Conservation (phyloP, 2,888 invertebrate species). For the Brachylomia viminalis region DNA sequence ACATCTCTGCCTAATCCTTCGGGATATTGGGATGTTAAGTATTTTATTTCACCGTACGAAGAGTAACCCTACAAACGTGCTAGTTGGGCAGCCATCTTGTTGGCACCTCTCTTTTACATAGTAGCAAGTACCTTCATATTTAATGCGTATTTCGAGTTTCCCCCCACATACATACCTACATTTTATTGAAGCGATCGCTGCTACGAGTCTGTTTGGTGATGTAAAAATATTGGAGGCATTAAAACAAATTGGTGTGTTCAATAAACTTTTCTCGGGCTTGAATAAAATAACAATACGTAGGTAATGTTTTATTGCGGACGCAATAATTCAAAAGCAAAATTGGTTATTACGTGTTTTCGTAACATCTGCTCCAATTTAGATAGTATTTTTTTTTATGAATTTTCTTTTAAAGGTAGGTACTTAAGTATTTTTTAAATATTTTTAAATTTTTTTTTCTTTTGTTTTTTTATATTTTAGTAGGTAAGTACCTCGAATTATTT, state of each 20-base stretch:
- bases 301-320: constrained; percentile 68
- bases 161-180: constrained; percentile 13
- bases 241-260: constrained; percentile 62
- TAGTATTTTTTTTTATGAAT: constrained; percentile 4
- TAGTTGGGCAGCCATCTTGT: constrained; percentile 21
- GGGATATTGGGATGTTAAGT: no score
- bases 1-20: no score
- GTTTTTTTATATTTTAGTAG: not conserved
- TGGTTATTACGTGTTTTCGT: constrained; percentile 58
- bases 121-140: constrained; percentile 10
- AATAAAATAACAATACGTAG: constrained; percentile 69
- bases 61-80: constrained; percentile 12
- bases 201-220: constrained; percentile 47
- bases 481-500: not conserved
- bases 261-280: constrained; percentile 61
- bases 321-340: constrained; percentile 63
- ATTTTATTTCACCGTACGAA: not conserved
- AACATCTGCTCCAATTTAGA: constrained; percentile 33
- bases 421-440: no score
- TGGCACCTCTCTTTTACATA: constrained; percentile 5
- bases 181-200: constrained; percentile 41
- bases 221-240: constrained; percentile 61
- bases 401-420: not conserved
- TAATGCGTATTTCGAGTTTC: constrained; percentile 28
- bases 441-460: not conserved